phyloP scores from a whole-genome alignment of 2,113 vertebrate genomes.

The Uria aalge region DNA sequence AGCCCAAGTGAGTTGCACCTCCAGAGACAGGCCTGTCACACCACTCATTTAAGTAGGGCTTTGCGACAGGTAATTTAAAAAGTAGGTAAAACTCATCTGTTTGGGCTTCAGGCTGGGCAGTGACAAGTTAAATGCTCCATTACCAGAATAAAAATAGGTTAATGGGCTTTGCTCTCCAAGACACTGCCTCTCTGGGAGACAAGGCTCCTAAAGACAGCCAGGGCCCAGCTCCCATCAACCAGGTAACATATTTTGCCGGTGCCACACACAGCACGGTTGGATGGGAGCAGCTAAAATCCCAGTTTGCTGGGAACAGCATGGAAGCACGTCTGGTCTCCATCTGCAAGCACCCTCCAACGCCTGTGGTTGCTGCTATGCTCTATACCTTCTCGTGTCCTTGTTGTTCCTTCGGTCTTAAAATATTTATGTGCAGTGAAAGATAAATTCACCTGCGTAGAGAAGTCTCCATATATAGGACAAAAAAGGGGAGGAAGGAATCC shows the following conservation, averaged over 20 bases:
- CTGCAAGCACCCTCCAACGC: background rate
- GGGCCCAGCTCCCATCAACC: background rate
- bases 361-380: background rate
- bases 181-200: background rate
- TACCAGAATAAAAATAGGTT: background rate
- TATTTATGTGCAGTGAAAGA: background rate
- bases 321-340: background rate
- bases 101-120: background rate
- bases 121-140: background rate
- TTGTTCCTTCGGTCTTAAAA: background rate
- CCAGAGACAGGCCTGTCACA: background rate
- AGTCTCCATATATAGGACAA: background rate
- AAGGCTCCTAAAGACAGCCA: background rate
- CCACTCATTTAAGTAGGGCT: background rate
- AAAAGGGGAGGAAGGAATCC: background rate
- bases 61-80: background rate
- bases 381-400: background rate
- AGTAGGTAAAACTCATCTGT: background rate
- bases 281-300: background rate
- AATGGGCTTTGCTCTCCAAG: background rate
- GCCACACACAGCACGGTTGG: fast-evolving
- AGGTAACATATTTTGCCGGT: background rate
- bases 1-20: background rate
- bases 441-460: background rate
- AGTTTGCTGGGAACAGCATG: fast-evolving